Percentiles rank a stretch among this genome's conserved stretches.
Conservation (phyloP, 2,113 vertebrate species). For the Carassius gibelio region DNA sequence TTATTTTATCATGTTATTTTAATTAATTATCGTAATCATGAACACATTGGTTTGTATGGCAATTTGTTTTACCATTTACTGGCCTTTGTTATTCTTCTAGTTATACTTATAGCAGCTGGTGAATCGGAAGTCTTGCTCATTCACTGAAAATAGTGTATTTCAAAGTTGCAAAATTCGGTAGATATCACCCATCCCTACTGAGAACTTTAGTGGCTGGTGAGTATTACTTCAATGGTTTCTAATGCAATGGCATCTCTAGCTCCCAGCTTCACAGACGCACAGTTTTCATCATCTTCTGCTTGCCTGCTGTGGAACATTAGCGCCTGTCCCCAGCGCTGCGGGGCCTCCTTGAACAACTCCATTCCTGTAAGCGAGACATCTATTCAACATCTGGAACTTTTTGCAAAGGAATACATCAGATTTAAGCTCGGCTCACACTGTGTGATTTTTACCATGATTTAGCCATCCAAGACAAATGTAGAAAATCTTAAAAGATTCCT, state of each 20-base stretch:
- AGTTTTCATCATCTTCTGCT: slow-evolving; percentile 84
- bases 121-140: background rate
- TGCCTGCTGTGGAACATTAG: slow-evolving; percentile 86
- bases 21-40: background rate
- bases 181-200: background rate
- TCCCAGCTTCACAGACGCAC: slow-evolving; percentile 83
- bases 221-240: slow-evolving; percentile 86
- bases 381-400: background rate
- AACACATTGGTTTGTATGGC: background rate
- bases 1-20: background rate
- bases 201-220: background rate
- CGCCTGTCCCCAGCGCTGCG: slow-evolving; percentile 92
- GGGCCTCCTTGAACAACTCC: slow-evolving; percentile 94
- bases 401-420: background rate
- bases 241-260: slow-evolving; percentile 85
- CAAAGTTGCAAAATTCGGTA: background rate
- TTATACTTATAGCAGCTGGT: background rate
- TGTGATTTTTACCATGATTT: no score
- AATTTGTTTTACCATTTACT: background rate
- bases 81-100: background rate
- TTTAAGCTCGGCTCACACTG: no score
- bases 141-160: background rate
- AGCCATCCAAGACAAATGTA: no score
- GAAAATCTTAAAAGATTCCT: no score
- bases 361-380: slow-evolving; percentile 78